phyloP scores from a whole-genome alignment of 2,797 vertebrate species.

The Sebastes miniatus region DNA sequence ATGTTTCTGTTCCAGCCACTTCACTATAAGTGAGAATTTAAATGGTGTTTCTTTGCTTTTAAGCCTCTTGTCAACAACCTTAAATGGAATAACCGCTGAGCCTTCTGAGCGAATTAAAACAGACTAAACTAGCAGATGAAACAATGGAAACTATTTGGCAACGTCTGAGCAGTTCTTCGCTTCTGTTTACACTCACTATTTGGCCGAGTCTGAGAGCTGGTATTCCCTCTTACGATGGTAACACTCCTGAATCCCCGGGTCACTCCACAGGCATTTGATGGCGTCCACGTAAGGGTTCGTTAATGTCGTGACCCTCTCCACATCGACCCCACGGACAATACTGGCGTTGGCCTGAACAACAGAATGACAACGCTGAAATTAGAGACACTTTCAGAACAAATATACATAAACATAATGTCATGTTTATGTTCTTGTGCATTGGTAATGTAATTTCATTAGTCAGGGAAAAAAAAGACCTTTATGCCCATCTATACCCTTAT shows the following conservation, averaged over 20 bases:
- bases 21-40: neutral
- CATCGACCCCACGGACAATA: conserved; percentile 86
- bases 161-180: neutral
- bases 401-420: neutral
- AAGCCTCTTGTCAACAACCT: conserved; percentile 21
- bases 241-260: conserved; percentile 94
- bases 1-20: neutral
- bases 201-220: conserved; percentile 96
- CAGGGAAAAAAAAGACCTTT: neutral
- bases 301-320: conserved; percentile 89
- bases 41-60: neutral
- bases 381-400: neutral
- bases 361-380: neutral
- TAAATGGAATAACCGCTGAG: conserved; percentile 33
- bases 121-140: conserved; percentile 23
- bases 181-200: conserved; percentile 90
- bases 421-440: neutral
- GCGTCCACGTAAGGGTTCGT: conserved; percentile 88
- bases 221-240: conserved; percentile 94
- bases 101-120: neutral
- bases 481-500: neutral
- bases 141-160: conserved; percentile 51
- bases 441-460: neutral
- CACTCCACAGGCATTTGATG: conserved; percentile 94
- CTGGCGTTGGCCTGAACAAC: conserved; percentile 86